Conservation (phyloP, 2,113 vertebrate genomes). For the Colaptes auratus region DNA sequence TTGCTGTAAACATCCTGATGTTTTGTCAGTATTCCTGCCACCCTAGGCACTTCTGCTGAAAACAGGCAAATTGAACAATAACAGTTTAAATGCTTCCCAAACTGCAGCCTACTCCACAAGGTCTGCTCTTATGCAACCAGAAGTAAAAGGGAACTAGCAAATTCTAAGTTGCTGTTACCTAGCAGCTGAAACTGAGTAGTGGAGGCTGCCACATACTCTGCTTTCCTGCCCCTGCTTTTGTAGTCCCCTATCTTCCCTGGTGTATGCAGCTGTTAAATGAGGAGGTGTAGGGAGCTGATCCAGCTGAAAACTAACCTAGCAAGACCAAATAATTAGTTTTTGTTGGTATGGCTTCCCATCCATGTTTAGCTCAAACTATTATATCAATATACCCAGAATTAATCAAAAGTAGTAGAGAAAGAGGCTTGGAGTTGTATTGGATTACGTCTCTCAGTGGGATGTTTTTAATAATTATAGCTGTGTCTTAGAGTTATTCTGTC, state of each 20-base stretch:
- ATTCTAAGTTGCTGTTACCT: neutral
- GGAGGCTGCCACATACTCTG: neutral
- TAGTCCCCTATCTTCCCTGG: neutral
- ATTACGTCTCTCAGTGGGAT: neutral
- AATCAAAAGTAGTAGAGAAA: neutral
- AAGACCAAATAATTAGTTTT: rapidly evolving
- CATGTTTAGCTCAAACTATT: neutral
- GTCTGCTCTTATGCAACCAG: neutral
- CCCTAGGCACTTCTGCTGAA: neutral
- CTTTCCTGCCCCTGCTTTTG: neutral
- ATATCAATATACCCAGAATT: neutral
- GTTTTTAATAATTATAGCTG: neutral
- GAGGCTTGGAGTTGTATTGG: neutral
- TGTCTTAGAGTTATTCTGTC: neutral
- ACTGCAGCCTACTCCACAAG: neutral
- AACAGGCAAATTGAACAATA: neutral
- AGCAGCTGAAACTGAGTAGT: neutral
- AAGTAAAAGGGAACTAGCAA: neutral
- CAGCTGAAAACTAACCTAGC: neutral
- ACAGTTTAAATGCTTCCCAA: neutral
- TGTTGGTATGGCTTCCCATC: neutral
- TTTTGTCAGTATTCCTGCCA: neutral
- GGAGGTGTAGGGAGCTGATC: neutral
- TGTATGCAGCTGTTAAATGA: neutral
- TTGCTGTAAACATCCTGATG: neutral